Percentiles rank a stretch among this genome's conserved stretches.
These are phyloP conservation scores for Drosophila prosaltans DNA, from an alignment of 1,140 invertebrate genomes.

Conservation along the genomic window DNA sequence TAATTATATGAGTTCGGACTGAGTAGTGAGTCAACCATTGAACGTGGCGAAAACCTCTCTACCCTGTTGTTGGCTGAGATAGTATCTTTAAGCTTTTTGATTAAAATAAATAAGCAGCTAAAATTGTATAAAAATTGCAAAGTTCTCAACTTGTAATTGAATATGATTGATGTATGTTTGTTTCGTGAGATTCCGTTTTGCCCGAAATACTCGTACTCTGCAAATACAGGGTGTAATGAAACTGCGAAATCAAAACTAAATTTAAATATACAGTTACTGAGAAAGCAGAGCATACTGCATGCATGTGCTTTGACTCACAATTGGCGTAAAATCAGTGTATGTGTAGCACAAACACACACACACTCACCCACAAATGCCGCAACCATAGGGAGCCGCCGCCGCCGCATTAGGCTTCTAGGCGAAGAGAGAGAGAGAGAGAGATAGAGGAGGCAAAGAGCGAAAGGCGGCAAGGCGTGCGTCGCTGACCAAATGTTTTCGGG, in stretches of 20 bases:
- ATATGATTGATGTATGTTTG: no score
- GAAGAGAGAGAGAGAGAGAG: background rate
- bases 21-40: no score
- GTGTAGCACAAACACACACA: no score
- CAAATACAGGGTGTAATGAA: background rate
- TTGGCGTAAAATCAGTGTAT: background rate
- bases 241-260: slow-evolving; percentile 3
- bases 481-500: slow-evolving; percentile 5
- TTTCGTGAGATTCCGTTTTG: no score
- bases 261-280: slow-evolving; percentile 2
- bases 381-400: background rate
- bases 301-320: slow-evolving; percentile 7
- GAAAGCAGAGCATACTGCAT: background rate
- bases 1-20: no score
- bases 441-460: background rate
- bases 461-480: background rate
- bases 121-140: no score
- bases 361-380: background rate
- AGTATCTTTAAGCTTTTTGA: no score
- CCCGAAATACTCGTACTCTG: background rate
- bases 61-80: no score
- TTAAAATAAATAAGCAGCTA: no score
- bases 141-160: no score
- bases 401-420: background rate
- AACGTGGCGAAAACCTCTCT: no score